These are phyloP conservation scores for Tonatia bakeri DNA, from an alignment of 2,113 vertebrate species.

Conservation along the genomic window DNA sequence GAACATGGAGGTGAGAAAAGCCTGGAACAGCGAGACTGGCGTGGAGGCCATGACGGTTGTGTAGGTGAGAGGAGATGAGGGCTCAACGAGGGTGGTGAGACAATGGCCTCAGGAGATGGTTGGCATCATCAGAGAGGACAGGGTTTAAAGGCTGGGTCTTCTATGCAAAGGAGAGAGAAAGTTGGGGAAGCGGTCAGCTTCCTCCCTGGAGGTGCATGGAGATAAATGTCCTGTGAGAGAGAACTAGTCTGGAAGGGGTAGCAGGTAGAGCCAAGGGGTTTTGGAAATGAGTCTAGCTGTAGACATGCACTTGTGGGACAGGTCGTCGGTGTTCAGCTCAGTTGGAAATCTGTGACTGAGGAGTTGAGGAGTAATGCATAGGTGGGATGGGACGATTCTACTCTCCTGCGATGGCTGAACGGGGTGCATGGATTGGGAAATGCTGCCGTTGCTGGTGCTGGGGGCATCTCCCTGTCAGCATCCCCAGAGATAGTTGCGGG, in stretches of 20 bases:
- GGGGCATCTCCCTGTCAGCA: not conserved
- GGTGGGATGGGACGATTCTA: not conserved
- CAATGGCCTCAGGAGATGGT: not conserved
- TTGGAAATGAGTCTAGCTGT: not conserved
- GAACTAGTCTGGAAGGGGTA: not conserved
- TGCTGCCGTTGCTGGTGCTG: not conserved
- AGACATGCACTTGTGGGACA: not conserved
- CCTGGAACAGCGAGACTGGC: not conserved
- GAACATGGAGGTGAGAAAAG: not conserved
- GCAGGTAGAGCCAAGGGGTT: not conserved
- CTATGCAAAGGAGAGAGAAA: not conserved
- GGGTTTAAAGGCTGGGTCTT: not conserved
- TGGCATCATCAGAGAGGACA: too few species aligned
- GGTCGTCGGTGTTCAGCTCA: not conserved
- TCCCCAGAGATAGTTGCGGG: not conserved
- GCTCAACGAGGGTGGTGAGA: not conserved
- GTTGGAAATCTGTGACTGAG: not conserved
- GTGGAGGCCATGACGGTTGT: not conserved
- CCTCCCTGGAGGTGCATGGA: not conserved
- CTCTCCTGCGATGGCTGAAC: not conserved
- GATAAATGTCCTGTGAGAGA: not conserved
- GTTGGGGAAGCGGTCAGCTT: not conserved
- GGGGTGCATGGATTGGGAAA: not conserved
- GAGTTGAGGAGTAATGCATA: not conserved
- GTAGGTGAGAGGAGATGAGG: not conserved